These are phyloP conservation scores for Phoenicopterus ruber DNA, from an alignment of 2,113 vertebrate species.

Conservation along the genomic window DNA sequence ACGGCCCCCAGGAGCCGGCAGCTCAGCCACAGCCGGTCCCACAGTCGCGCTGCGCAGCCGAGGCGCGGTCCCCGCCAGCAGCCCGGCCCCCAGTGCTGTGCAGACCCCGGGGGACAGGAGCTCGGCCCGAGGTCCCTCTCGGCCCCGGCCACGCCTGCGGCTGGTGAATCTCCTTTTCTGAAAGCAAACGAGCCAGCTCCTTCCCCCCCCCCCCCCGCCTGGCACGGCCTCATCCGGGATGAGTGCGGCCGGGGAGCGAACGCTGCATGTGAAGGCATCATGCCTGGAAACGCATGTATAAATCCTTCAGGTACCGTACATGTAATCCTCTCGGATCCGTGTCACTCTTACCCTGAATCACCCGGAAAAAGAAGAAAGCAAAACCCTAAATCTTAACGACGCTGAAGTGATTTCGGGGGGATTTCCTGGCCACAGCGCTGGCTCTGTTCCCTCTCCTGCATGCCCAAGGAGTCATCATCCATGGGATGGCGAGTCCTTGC, in stretches of 20 bases:
- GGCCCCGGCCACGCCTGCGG: not conserved
- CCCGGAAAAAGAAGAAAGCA: not conserved
- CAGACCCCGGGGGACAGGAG: not conserved
- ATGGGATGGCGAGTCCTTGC: not conserved
- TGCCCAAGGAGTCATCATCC: not conserved
- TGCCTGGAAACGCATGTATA: not conserved
- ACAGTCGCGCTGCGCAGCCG: not conserved
- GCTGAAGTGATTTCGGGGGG: not conserved
- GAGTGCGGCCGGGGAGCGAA: not conserved
- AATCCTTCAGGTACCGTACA: no score
- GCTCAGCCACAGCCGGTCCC: not conserved
- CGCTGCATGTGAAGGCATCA: not conserved
- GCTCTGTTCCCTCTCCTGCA: not conserved
- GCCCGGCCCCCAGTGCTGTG: not conserved
- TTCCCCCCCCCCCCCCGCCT: not conserved
- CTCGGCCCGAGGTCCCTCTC: not conserved
- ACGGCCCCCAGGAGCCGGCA: not conserved
- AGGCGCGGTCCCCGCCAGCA: not conserved
- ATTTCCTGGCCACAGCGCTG: not conserved
- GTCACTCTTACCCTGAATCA: not conserved
- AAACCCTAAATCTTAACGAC: not conserved
- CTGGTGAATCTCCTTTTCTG: not conserved
- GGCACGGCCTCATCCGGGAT: not conserved
- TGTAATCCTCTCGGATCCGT: not conserved
- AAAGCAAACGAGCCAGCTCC: not conserved